Evolutionary conservation across 2,797 vertebrate species (phyloP).

Genomic region (Lagocephalus sceleratus): DNA sequence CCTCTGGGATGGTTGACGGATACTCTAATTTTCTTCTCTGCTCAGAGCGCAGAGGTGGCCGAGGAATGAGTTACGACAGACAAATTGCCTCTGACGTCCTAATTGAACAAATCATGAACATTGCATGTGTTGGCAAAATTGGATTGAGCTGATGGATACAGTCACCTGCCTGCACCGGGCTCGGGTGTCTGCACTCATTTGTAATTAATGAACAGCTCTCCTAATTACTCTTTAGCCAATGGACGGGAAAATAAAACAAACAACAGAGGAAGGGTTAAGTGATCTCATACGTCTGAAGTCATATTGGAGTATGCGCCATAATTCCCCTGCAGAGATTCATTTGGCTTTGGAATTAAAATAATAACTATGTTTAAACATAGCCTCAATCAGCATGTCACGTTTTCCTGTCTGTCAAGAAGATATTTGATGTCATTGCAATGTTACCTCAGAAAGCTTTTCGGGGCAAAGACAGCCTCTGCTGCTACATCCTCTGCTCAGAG

Average conservation of each 20-base stretch:
- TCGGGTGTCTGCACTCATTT: constrained; percentile 40
- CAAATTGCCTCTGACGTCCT: constrained; percentile 69
- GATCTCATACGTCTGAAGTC: constrained; percentile 29
- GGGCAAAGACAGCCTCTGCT: too few relatives aligned
- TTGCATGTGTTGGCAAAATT: constrained; percentile 61
- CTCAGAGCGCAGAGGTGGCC: constrained; percentile 46
- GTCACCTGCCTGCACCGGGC: constrained; percentile 29
- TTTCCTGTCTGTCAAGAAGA: too few relatives aligned
- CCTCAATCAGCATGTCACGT: too few relatives aligned
- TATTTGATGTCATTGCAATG: too few relatives aligned
- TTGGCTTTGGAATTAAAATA: neutral
- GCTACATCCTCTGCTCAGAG: constrained; percentile 1
- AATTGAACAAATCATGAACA: constrained; percentile 69
- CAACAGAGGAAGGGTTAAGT: constrained; percentile 24
- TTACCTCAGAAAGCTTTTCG: too few relatives aligned
- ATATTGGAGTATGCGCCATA: constrained; percentile 6
- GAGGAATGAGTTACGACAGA: constrained; percentile 36
- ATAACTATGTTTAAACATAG: neutral
- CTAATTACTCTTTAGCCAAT: constrained; percentile 68
- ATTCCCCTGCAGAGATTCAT: constrained; percentile 9
- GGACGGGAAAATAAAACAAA: constrained; percentile 22
- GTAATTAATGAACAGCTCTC: constrained; percentile 68
- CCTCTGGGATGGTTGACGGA: constrained; percentile 71
- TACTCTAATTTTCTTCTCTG: constrained; percentile 71
- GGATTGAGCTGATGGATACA: constrained; percentile 69